Base-by-base conservation (phyloP, 2,888 invertebrate species). In the Tricholauxania praeusta region DNA sequence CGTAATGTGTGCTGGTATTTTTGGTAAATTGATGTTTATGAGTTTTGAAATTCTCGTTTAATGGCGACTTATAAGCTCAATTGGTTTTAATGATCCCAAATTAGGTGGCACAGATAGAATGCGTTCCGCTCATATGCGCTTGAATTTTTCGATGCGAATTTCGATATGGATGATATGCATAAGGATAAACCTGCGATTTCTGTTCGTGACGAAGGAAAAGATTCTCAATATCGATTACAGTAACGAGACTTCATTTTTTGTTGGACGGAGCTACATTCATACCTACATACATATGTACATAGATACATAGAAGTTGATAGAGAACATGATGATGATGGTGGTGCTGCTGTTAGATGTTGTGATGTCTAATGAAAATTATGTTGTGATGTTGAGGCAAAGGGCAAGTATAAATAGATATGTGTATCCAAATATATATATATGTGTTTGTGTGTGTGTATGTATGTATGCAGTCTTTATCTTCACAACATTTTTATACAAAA, bases 31-130 rank as follows among this genome's bases (percentile, higher is more conserved):
- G 57, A 71, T 73, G 69, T 73, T 73, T 72, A 72, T 69, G 71
- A 68, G 52, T 66, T 64, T 48, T 71, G 71, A 68, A 71, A 73
- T 71, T 71, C 71, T 28, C 71, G 68, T 75, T 62, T 71, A 73
- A 73, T 51, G 69, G 62, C 71, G 71, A 73, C 73, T 73, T 75
- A 73, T 69, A 75, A 71, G 75, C 75, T 64, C 75, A 71, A 73
- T 73, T 73, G 69, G 65, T 65, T 73, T 75, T 75, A 73, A 75
- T 67, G 63, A n/a, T 39, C n/a, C 51, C 66, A 59, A 62, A 69
- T 72, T 69, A 74, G 74, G 69, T 72, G 72, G 72, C 70, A 62
- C 52, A 70, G 74, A 74, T 74, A 74, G 72, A 66, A 65, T 39
- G 66, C 72, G 74, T 74, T 70, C 67, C 70, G 72, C 72, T 74